Percentiles rank a stretch among this genome's conserved stretches.
phyloP scores from a whole-genome alignment of 2,888 invertebrate genomes.

The Andrena haemorrhoa region DNA sequence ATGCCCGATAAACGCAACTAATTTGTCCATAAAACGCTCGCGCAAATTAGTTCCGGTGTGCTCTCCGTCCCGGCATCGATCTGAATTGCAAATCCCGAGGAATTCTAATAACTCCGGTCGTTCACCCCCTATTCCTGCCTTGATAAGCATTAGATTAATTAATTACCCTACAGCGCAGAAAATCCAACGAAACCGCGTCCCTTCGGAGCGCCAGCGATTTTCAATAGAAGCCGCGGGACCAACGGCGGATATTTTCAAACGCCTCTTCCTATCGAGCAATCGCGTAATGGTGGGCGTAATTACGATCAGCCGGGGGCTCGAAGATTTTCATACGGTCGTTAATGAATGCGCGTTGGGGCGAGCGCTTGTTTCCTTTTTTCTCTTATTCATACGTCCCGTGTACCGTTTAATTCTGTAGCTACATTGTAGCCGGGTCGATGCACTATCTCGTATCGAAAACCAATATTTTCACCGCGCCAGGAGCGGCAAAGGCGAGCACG shows the following conservation, averaged over 20 bases:
- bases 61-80: constrained; percentile 25
- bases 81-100: constrained; percentile 53
- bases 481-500: neutral
- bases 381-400: constrained; percentile 31
- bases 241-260: neutral
- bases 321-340: constrained; percentile 1
- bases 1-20: constrained; percentile 53
- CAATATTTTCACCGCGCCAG: constrained; percentile 42
- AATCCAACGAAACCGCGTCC: neutral
- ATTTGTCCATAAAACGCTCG: constrained; percentile 52
- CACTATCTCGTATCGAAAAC: constrained; percentile 52
- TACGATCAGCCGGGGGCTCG: neutral
- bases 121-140: constrained; percentile 23
- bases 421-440: constrained; percentile 24
- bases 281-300: neutral
- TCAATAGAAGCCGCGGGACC: neutral
- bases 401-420: constrained; percentile 43
- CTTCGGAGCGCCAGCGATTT: neutral
- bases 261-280: neutral
- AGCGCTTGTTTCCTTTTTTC: neutral
- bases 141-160: constrained; percentile 26
- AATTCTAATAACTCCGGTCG: constrained; percentile 47
- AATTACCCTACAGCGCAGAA: neutral
- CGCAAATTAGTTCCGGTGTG: constrained; percentile 53
- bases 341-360: constrained; percentile 18